Base-by-base conservation (phyloP, 1,140 invertebrate genomes). In the Drosophila lacteicornis region DNA sequence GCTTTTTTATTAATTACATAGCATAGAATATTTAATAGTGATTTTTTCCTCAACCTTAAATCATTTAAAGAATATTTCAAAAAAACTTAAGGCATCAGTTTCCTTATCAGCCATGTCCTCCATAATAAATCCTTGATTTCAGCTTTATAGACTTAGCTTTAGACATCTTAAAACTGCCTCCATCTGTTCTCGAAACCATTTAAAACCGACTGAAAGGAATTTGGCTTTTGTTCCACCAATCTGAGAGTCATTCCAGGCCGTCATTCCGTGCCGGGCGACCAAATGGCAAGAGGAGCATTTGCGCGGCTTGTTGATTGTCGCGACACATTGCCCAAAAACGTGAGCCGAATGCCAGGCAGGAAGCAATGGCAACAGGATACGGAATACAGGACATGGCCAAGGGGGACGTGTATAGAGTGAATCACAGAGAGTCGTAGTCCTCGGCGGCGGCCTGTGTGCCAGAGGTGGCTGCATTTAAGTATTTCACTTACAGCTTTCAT, bases 401-500 rank as follows among this genome's bases (percentile, higher is more conserved):
- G 27, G 53, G 62, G 47, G 6, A 27, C 4, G 33, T 25, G 50
- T 30, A 25, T 22, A 38, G 36, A 56, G 46, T 27, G 55, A 79
- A 69, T 78, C 75, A 74, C 77, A 70, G 84, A 70, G 84, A 68
- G 60, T 42, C 53, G 42, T 25, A 70, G 76, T 68, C 51, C 47
- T 38, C 22, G 33, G 57, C 19, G 40, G 46, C 33, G 30, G 36
- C 36, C 36, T 38, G 36, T 38, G 36, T 38, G 36, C 36, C 43
- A 40, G 59, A 70, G 75, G 74, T 69, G 75, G 65, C 75, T 88
- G 77, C 85, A 90, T 79, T 88, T 84, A 75, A 88, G 77, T 88
- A 79, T 90, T 90, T 88, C 84, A 88, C 84, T 88, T 88, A 88
- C 85, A 68, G 84, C 84, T 90, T 90, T 87, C 83, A 87, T 90